These are phyloP conservation scores for Rotaria socialis DNA, from an alignment of 2,888 invertebrate genomes.

Conservation along the genomic window DNA sequence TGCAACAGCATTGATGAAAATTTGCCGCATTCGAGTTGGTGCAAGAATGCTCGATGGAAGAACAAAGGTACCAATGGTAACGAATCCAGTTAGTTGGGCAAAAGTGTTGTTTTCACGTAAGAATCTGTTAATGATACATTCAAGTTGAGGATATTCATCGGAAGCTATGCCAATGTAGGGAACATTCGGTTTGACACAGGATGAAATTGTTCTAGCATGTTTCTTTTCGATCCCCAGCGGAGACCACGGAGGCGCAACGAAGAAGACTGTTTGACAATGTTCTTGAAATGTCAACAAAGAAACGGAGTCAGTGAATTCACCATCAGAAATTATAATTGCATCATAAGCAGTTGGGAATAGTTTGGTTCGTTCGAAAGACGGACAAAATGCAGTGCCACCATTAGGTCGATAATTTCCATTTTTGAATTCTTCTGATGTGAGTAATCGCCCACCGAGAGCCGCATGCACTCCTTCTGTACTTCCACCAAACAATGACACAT, in stretches of 20 bases:
- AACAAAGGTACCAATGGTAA: background rate
- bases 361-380: background rate
- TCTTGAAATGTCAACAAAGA: background rate
- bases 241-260: constrained; percentile 3
- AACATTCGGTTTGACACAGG: background rate
- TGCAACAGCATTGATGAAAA: background rate
- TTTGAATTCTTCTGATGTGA: background rate
- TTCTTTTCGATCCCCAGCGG: background rate
- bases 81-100: background rate
- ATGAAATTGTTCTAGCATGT: background rate
- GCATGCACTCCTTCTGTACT: background rate
- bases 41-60: background rate
- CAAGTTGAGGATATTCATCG: background rate
- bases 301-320: background rate
- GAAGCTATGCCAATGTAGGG: background rate
- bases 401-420: background rate
- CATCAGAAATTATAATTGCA: background rate
- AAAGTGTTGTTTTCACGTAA: background rate
- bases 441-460: background rate
- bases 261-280: background rate
- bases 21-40: background rate
- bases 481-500: background rate
- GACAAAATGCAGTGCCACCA: constrained; percentile 4
- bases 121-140: background rate
- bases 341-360: background rate